Conservation (phyloP, 2,888 invertebrate genomes). For the Peribatodes rhomboidaria region DNA sequence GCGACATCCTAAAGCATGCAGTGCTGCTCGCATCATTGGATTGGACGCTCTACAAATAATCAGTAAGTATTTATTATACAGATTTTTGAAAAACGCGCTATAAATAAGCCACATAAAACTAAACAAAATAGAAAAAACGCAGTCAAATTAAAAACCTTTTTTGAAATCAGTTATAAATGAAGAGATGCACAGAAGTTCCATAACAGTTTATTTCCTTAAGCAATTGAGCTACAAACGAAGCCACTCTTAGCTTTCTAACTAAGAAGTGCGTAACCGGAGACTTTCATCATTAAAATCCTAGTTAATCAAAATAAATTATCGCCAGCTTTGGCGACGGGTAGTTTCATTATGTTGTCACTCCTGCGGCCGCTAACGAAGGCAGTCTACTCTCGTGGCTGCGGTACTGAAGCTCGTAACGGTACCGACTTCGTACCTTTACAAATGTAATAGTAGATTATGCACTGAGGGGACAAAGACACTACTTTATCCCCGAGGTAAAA, state of each 20-base stretch:
- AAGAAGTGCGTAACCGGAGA: constrained; percentile 16
- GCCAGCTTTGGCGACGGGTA: constrained; percentile 25
- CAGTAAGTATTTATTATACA: too few relatives aligned
- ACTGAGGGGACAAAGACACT: too few relatives aligned
- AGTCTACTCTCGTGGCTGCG: background rate
- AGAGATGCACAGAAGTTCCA: background rate
- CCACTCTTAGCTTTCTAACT: constrained; percentile 1
- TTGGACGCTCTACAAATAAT: too few relatives aligned
- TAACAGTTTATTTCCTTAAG: background rate
- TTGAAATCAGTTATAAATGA: background rate
- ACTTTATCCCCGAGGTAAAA: too few relatives aligned
- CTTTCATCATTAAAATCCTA: constrained; percentile 40
- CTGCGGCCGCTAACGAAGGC: constrained; percentile 12
- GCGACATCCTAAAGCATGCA: too few relatives aligned
- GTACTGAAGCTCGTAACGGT: constrained; percentile 12
- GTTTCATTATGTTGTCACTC: constrained; percentile 43
- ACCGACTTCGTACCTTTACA: too few relatives aligned
- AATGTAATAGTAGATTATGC: too few relatives aligned
- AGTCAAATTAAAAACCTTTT: too few relatives aligned
- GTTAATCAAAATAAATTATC: constrained; percentile 41
- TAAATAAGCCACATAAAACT: too few relatives aligned
- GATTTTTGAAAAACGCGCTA: too few relatives aligned
- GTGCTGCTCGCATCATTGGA: too few relatives aligned
- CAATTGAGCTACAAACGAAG: constrained; percentile 5
- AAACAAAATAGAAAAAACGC: too few relatives aligned